Conservation (phyloP, 2,888 invertebrate genomes). For the Heteropelma amictum region DNA sequence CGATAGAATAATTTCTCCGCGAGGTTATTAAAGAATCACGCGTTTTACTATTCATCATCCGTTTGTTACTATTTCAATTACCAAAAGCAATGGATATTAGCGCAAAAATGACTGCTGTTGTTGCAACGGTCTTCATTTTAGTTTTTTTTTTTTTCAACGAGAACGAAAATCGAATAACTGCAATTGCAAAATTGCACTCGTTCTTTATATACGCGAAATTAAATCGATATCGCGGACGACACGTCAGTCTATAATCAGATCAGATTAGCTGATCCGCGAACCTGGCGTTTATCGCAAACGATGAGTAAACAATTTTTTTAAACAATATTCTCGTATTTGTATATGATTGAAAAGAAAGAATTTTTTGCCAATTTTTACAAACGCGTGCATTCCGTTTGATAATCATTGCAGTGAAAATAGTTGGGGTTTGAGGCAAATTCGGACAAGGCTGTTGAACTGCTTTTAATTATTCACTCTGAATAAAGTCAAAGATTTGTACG, state of each 20-base stretch:
- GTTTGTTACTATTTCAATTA: constrained; percentile 1
- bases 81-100: constrained; percentile 7
- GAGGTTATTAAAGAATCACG: too few relatives aligned
- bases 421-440: too few relatives aligned
- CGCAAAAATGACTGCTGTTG: constrained; percentile 10
- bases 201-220: constrained; percentile 26
- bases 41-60: not conserved
- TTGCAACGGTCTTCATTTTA: constrained; percentile 18
- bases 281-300: not conserved
- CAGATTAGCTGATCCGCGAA: not conserved
- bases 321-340: not conserved
- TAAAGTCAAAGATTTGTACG: too few relatives aligned
- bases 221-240: not conserved
- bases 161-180: too few relatives aligned
- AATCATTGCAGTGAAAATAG: too few relatives aligned
- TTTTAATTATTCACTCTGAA: too few relatives aligned
- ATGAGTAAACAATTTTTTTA: not conserved
- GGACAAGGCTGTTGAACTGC: too few relatives aligned
- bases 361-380: too few relatives aligned
- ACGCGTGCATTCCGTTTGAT: too few relatives aligned
- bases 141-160: not conserved
- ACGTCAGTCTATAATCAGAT: not conserved
- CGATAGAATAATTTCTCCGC: too few relatives aligned
- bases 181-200: not conserved
- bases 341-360: not conserved